Base-by-base conservation (phyloP, 2,888 invertebrate species). In the Quadroppia sp. region DNA sequence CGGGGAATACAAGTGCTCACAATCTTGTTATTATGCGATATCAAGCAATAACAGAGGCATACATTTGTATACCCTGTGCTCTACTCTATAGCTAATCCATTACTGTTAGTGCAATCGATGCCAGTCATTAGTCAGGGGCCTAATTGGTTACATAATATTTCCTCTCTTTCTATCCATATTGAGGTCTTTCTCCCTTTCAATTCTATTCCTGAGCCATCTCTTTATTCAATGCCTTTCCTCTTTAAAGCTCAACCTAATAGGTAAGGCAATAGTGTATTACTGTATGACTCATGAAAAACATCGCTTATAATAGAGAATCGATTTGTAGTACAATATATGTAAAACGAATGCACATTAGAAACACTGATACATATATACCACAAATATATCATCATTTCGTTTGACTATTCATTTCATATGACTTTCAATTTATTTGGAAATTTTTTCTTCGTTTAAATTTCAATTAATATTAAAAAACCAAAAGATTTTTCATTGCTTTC, bases 131-230 rank as follows among this genome's bases (percentile, higher is more conserved):
- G 61, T 61, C 61, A 61, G 61, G 17, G 17, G 61, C 61, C 61
- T 61, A 61, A 61, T 61, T 61, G 61, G 61, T 61, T 61, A 61
- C 61, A 61, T 61, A 61, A 61, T 61, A 61, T 61, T 61, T 61
- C 61, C 61, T 61, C 61, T 61, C 56, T 61, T 61, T 61, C 61
- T 13, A 61, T 61, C 61, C 61, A 61, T 61, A 61, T 61, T 28
- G 61, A 61, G 32, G 61, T 61, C 61, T 61, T n/a, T 61, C 61
- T 61, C 32, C 32, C 32, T 32, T 32, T 11, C 32, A 2, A 13
- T 61, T n/a, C n/a, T n/a, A n/a, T n/a, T n/a, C n/a, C n/a, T n/a
- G n/a, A 1, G 30, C 28, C 20, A 20, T 61, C 17, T 61, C 32
- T 61, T n/a, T 61, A 15, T 61, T 32, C n/a, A 17, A 28, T 61